Conservation (phyloP, 2,888 invertebrate species). For the Oconnorella tubifera region DNA sequence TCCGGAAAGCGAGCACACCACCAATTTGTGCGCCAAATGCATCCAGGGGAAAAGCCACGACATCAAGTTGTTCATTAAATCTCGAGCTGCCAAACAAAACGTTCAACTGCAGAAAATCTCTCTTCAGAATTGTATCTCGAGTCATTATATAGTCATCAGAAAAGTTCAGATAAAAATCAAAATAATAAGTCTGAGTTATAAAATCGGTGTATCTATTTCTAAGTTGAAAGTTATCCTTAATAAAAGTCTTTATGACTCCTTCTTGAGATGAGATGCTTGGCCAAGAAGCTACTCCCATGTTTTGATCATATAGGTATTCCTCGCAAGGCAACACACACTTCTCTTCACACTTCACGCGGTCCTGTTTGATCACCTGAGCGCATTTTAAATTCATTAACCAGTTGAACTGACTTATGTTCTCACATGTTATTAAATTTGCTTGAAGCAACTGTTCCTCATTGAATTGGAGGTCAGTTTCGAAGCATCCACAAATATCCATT, state of each 20-base stretch:
- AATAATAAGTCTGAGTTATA: no score
- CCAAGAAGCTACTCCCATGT: neutral
- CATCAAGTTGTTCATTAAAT: neutral
- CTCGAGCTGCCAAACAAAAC: neutral
- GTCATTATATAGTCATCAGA: no score
- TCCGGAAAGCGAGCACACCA: neutral
- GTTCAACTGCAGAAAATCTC: neutral
- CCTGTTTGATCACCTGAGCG: no score
- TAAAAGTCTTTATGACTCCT: no score
- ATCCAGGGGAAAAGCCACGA: neutral
- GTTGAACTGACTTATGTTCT: neutral
- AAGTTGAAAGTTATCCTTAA: no score
- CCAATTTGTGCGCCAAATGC: neutral
- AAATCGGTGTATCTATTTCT: no score
- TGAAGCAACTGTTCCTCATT: neutral
- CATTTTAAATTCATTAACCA: no score
- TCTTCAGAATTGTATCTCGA: no score
- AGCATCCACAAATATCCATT: neutral
- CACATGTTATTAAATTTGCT: neutral
- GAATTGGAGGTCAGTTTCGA: neutral
- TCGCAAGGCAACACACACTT: neutral
- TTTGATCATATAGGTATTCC: neutral
- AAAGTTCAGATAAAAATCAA: no score
- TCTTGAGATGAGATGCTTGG: neutral
- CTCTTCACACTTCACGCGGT: neutral